Evolutionary conservation across 2,888 invertebrate genomes (phyloP).

Genomic region (Subacronicta megacephala): DNA sequence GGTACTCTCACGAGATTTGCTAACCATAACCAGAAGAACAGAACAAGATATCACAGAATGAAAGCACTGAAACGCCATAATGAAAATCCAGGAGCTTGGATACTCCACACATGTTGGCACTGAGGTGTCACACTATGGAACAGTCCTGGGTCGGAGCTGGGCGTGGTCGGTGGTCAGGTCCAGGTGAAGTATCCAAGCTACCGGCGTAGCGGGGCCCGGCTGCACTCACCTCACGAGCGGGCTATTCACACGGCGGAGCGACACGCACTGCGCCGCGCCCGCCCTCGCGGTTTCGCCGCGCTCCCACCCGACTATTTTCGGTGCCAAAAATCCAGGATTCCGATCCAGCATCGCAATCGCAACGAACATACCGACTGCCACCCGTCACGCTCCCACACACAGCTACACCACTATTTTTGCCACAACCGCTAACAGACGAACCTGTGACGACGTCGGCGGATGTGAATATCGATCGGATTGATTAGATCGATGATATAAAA

Average conservation of each 20-base stretch:
- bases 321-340: slow-evolving; percentile 89
- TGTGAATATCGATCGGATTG: slow-evolving; percentile 57
- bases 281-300: slow-evolving; percentile 77
- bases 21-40: slow-evolving; percentile 48
- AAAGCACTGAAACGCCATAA: slow-evolving; percentile 65
- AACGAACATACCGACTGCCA: slow-evolving; percentile 66
- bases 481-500: slow-evolving; percentile 63
- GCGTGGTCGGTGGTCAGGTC: slow-evolving; percentile 35
- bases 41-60: slow-evolving; percentile 62
- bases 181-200: slow-evolving; percentile 78
- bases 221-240: slow-evolving; percentile 86
- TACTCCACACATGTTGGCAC: slow-evolving; percentile 71
- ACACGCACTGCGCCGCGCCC: slow-evolving; percentile 87
- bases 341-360: slow-evolving; percentile 77
- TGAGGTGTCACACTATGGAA: slow-evolving; percentile 44
- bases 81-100: slow-evolving; percentile 73
- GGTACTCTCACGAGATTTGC: slow-evolving; percentile 48
- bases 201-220: slow-evolving; percentile 55
- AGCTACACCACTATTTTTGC: slow-evolving; percentile 54
- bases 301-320: slow-evolving; percentile 88
- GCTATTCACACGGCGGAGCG: slow-evolving; percentile 89
- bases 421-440: slow-evolving; percentile 52
- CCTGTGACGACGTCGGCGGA: slow-evolving; percentile 49
- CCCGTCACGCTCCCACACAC: slow-evolving; percentile 78
- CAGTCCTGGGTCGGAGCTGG: slow-evolving; percentile 46